Evolutionary conservation across 2,888 invertebrate genomes (phyloP).

Genomic region (Apodemia duryi): DNA sequence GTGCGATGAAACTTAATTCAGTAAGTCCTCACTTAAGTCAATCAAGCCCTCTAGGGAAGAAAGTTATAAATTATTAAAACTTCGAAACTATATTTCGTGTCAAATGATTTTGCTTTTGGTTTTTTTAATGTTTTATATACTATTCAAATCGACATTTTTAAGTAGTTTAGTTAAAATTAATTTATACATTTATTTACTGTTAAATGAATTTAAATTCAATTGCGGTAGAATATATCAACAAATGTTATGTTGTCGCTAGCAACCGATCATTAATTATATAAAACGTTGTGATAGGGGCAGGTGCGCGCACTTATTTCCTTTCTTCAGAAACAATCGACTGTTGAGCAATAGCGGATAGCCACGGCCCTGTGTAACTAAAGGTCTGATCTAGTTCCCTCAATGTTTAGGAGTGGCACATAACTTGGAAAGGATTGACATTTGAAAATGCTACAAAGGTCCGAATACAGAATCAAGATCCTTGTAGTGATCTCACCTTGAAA

Average conservation of each 20-base stretch:
- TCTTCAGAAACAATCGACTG: slow-evolving; percentile 48
- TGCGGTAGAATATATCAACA: neutral
- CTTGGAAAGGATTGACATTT: slow-evolving; percentile 32
- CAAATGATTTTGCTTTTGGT: no score
- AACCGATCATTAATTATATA: slow-evolving; percentile 4
- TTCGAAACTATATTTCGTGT: no score
- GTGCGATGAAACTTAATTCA: no score
- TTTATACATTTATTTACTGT: neutral
- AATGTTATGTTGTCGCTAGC: slow-evolving; percentile 1
- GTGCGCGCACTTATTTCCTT: slow-evolving; percentile 22
- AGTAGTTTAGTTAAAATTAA: neutral
- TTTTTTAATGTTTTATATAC: no score
- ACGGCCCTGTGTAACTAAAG: slow-evolving; percentile 36
- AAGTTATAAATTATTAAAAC: no score
- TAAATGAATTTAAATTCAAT: neutral
- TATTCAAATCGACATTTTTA: neutral
- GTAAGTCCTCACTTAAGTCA: no score
- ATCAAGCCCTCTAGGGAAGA: no score
- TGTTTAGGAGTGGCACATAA: slow-evolving; percentile 25
- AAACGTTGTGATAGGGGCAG: slow-evolving; percentile 15
- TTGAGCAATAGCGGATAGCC: slow-evolving; percentile 46
- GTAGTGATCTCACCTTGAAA: slow-evolving; percentile 15
- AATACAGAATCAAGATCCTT: slow-evolving; percentile 15
- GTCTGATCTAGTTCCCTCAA: slow-evolving; percentile 30
- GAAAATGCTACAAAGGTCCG: slow-evolving; percentile 26